Conservation (phyloP, 2,113 vertebrate species). For the Acrocephalus arundinaceus region DNA sequence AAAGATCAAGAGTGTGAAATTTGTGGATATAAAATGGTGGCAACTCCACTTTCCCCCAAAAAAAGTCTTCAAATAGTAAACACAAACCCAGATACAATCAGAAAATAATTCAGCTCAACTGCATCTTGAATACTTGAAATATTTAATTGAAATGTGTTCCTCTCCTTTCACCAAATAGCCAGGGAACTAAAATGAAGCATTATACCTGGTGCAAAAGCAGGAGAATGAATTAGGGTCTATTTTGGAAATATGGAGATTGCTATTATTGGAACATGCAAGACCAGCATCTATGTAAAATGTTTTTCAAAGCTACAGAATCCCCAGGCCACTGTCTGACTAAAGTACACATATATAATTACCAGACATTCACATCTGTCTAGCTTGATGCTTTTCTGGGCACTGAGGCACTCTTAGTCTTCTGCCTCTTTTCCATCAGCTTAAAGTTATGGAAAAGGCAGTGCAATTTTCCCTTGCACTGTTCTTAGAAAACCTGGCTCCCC, state of each 20-base stretch:
- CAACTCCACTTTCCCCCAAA: neutral
- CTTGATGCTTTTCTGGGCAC: neutral
- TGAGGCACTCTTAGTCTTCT: neutral
- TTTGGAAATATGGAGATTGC: neutral
- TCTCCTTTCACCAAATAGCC: neutral
- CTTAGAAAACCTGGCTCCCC: neutral
- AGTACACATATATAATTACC: neutral
- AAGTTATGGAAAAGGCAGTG: neutral
- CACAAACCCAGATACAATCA: neutral
- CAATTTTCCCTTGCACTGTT: neutral
- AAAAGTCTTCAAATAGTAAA: neutral
- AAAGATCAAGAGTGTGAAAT: neutral
- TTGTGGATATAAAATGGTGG: neutral
- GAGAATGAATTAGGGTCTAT: neutral
- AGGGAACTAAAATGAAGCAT: neutral
- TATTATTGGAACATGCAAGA: neutral
- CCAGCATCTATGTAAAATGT: neutral
- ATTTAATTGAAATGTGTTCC: neutral
- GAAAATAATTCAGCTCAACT: neutral
- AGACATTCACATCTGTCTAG: neutral
- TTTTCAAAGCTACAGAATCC: neutral
- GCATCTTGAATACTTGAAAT: neutral
- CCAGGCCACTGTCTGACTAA: neutral
- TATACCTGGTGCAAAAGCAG: neutral
- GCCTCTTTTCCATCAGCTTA: neutral